phyloP scores from a whole-genome alignment of 2,113 vertebrate species.

The Hirundichthys speculiger region DNA sequence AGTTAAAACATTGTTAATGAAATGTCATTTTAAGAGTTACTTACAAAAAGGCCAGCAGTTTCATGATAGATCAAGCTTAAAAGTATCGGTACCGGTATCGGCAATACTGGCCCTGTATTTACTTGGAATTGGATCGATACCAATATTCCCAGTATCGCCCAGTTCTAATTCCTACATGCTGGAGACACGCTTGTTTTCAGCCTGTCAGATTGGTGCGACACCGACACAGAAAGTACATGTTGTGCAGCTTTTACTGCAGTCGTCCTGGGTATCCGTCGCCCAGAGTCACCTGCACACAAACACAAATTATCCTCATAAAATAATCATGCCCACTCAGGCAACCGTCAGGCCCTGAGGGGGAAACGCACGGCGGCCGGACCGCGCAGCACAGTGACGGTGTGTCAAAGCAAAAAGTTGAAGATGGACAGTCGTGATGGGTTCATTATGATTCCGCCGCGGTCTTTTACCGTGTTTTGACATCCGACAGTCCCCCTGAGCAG shows the following conservation, averaged over 20 bases:
- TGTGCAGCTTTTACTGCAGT: background rate
- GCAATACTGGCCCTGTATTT: too few species aligned
- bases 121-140: too few species aligned
- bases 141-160: too few species aligned
- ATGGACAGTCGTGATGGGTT: slow-evolving; percentile 5
- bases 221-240: background rate
- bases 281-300: background rate
- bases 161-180: background rate
- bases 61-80: too few species aligned
- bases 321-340: background rate
- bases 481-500: slow-evolving; percentile 1
- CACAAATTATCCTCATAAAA: slow-evolving; percentile 3
- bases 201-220: background rate
- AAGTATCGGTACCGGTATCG: too few species aligned
- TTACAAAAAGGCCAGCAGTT: too few species aligned
- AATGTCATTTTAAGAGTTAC: too few species aligned
- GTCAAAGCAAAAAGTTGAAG: background rate
- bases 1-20: too few species aligned
- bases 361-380: background rate
- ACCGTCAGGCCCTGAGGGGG: background rate
- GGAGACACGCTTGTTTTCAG: background rate
- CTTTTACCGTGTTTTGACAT: background rate
- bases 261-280: background rate
- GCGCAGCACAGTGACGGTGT: background rate
- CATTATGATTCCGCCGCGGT: background rate